Evolutionary conservation across 2,797 vertebrate genomes (phyloP), one percentile per base, ranked within the genome.

Genomic region (Argentina silus): DNA sequence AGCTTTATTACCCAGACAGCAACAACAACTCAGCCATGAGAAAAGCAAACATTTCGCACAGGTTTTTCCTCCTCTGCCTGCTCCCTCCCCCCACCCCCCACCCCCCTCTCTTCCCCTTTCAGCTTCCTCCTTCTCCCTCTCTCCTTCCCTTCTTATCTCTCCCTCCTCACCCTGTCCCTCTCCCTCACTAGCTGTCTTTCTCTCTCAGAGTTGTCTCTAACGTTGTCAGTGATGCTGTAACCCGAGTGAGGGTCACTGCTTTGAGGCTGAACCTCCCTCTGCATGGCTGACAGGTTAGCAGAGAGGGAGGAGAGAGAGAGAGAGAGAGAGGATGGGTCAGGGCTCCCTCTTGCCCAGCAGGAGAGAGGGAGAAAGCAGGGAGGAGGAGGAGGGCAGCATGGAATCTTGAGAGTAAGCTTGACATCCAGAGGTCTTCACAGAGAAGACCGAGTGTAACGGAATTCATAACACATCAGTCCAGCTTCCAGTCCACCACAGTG

Each of bases 1-100:
- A 85, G 85, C 68, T 88, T 86, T 85, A 82, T 88, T 88, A 85
- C 61, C 75, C 81, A 81, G 85, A 80, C 78, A 82, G 77, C 69
- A 82, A 69, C 76, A 86, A 76, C 81, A 83, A 75, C 66, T 87
- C 77, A 82, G 45, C 73, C 78, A 51, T 76, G 72, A 76, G 56
- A 72, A 79, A 78, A 83, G 53, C 17, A 60, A 87, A 88, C 77
- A 76, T 74, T 74, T 67, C 72, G 73, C 66, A 68, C 69, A 70
- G 66, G 56, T 65, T 84, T 77, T 77, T 74, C 64, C 7, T 77
- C 73, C 70, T 75, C 67, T 23, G 17, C 57, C 69, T 64, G 15
- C 45, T 23, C 67, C 12, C 0, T 57, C 65, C 60, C 23, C 53
- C 53, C 72, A 36, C 61, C 59, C 43, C 73, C 19, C 67, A 72